Evolutionary conservation across 2,888 invertebrate genomes (phyloP).

Genomic region (Digitonthophagus gazella): DNA sequence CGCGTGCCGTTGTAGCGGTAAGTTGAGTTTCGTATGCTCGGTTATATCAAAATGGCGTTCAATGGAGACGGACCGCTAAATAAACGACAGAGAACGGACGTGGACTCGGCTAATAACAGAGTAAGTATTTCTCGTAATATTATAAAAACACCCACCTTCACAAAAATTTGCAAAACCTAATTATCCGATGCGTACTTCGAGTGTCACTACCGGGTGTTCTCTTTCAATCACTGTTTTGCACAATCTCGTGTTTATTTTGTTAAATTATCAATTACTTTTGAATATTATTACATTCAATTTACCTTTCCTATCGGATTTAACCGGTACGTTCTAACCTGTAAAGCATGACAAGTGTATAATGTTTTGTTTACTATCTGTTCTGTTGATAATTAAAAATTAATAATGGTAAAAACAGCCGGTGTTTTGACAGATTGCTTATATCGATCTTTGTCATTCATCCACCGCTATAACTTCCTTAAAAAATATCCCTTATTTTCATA

Average conservation of each 20-base stretch:
- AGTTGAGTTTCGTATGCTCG: conserved; percentile 45
- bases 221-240: neutral
- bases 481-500: neutral
- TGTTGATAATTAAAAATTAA: conserved; percentile 2
- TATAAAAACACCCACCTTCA: neutral
- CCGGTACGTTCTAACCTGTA: conserved; percentile 4
- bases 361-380: conserved; percentile 16
- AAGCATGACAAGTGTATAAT: conserved; percentile 1
- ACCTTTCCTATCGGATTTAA: too few species aligned
- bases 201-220: neutral
- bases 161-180: neutral
- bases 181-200: neutral
- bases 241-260: neutral
- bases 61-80: conserved; percentile 62
- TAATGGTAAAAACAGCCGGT: conserved; percentile 6
- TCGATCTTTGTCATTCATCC: neutral
- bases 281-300: too few species aligned
- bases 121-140: conserved; percentile 42
- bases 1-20: conserved; percentile 46
- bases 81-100: conserved; percentile 53
- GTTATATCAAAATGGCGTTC: conserved; percentile 69
- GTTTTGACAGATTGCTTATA: conserved; percentile 5
- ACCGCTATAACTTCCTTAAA: neutral
- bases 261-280: neutral
- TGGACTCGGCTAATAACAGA: conserved; percentile 50